These are phyloP conservation scores for Meiosimyza platycephala DNA, from an alignment of 2,888 invertebrate species.

Conservation along the genomic window DNA sequence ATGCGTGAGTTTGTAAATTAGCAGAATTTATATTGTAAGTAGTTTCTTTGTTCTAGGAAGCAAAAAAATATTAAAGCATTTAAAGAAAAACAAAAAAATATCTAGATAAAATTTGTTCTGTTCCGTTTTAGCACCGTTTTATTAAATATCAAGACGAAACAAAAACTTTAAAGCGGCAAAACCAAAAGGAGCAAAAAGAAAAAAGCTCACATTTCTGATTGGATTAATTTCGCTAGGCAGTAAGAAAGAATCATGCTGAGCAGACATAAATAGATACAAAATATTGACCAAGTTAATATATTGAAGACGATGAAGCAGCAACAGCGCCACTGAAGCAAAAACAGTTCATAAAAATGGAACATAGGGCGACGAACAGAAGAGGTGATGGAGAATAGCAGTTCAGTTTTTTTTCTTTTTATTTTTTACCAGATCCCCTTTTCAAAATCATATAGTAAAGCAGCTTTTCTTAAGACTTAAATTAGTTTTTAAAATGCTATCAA, in stretches of 20 bases:
- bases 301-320: neutral
- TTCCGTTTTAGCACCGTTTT: too few species aligned
- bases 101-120: neutral
- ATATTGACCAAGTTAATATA: constrained; percentile 17
- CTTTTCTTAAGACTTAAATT: constrained; percentile 5
- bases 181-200: neutral
- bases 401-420: neutral
- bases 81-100: neutral
- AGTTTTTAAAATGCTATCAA: neutral
- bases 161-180: neutral
- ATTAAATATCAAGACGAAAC: too few species aligned
- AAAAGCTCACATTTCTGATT: constrained; percentile 8
- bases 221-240: constrained; percentile 21
- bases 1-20: too few species aligned
- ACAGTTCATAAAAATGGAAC: neutral
- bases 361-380: neutral
- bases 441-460: too few species aligned
- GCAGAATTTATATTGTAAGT: too few species aligned
- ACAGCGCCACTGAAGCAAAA: too few species aligned
- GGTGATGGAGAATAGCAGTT: neutral
- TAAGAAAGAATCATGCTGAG: too few species aligned
- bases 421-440: too few species aligned
- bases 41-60: neutral
- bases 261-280: neutral
- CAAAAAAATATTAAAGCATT: neutral